Evolutionary conservation across 2,888 invertebrate genomes (phyloP).

Genomic region (Helicoverpa assulta): DNA sequence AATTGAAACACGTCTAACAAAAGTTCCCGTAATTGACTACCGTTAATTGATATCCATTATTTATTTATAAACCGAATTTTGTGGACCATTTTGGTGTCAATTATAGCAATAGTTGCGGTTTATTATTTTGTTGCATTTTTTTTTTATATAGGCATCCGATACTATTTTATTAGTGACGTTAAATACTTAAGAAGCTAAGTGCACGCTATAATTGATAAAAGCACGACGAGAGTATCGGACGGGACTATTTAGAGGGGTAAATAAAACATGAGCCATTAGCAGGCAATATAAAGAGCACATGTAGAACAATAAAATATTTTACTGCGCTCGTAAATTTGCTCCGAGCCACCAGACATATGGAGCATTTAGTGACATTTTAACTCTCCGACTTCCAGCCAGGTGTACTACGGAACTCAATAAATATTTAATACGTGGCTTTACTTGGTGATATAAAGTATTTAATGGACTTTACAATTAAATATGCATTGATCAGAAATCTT

Average conservation of each 20-base stretch:
- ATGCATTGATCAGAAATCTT: too few species aligned
- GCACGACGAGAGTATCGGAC: neutral
- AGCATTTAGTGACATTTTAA: constrained; percentile 58
- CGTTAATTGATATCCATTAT: neutral
- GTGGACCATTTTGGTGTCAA: neutral
- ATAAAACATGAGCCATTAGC: constrained; percentile 44
- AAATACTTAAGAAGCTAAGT: neutral
- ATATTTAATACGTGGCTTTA: neutral
- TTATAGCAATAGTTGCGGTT: neutral
- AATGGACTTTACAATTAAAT: neutral
- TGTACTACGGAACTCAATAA: constrained; percentile 3
- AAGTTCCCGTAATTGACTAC: neutral
- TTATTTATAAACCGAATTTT: neutral
- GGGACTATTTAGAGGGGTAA: constrained; percentile 12
- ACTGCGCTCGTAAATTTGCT: constrained; percentile 59
- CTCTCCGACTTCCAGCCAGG: constrained; percentile 26
- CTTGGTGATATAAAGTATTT: neutral
- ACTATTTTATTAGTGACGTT: too few species aligned
- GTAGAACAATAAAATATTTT: constrained; percentile 65
- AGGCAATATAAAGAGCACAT: constrained; percentile 45
- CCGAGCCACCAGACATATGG: constrained; percentile 41
- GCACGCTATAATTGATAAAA: constrained; percentile 15
- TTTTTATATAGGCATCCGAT: neutral
- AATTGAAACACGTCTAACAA: neutral
- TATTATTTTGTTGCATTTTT: neutral